Evolutionary conservation across 2,888 invertebrate species (phyloP), one percentile per base, ranked within the genome.

Genomic region (Heteropelma amictum): DNA sequence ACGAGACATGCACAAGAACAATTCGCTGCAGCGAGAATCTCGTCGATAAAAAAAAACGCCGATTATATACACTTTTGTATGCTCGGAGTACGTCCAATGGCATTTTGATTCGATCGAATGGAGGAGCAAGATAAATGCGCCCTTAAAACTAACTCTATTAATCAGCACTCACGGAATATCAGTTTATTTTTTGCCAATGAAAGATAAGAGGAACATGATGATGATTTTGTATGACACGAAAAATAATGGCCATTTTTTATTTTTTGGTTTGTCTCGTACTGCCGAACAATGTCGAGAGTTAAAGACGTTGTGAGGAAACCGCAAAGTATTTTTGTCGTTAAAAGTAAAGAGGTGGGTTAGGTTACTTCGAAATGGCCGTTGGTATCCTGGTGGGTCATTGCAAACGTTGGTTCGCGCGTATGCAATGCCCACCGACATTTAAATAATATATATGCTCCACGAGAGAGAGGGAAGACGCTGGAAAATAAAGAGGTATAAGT

Each of bases 291-390:
- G 26, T 33, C 23, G 21, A 33, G 33, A 38, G 58, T 47, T 49
- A 38, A 58, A 65, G 38, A 61, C 38, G 60, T 54, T 58, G 58
- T 53, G 58, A 40, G 40, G 51, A 73, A 72, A 68, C 74, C 74
- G 56, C 74, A 65, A 67, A 75, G 65, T 70, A 71, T 61, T 23
- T 38, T 47, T 38, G 54, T 65, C 70, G 64, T 74, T 65, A 70
- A 74, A 61, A 61, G 60, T 47, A 47, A 72, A 54, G 47, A 38
- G 30, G 53, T 26, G 64, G 23, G 58, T 28, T 47, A 61, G 45
- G 23, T 28, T 58, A 28, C 14, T 58, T 7, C 42, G 14, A 42
- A 28, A 14, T 19, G 40, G 26, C 12, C 12, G 49, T 12, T 49
- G 49, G 23, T n/a, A 10, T 12, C 26, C 26, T 26, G 26, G 21